A percentile compares a stretch with the other conserved stretches of the same genome.
Conservation (phyloP, 2,797 vertebrate species). For the Discoglossus pictus region DNA sequence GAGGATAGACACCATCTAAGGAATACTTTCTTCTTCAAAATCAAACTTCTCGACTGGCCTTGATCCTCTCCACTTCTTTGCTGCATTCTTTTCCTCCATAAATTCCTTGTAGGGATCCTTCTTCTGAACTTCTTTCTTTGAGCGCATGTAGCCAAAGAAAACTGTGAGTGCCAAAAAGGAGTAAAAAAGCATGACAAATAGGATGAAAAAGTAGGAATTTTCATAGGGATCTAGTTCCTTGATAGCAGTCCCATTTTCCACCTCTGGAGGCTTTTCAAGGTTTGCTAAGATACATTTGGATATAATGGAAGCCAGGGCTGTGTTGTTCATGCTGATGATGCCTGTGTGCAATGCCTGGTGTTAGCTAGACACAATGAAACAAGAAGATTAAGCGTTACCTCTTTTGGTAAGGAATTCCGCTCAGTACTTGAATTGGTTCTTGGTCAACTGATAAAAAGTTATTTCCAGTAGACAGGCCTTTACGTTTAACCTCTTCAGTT, state of each 20-base stretch:
- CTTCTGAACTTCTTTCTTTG: conserved; percentile 74
- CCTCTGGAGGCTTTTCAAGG: conserved; percentile 70
- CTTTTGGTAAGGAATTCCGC: conserved; percentile 65
- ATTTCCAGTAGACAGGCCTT: conserved; percentile 57
- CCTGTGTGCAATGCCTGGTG: conserved; percentile 40
- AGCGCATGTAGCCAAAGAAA: conserved; percentile 80
- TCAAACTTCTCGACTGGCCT: conserved; percentile 72
- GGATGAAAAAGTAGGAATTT: conserved; percentile 85
- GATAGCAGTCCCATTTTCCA: conserved; percentile 61
- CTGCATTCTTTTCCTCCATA: conserved; percentile 63
- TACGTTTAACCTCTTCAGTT: background rate
- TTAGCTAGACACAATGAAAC: conserved; percentile 38
- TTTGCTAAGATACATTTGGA: conserved; percentile 65
- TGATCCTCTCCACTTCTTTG: conserved; percentile 73
- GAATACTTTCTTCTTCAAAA: conserved; percentile 85
- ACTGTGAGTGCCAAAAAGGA: conserved; percentile 82
- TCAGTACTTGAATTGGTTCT: conserved; percentile 51
- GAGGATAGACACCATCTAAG: background rate
- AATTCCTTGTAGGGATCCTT: conserved; percentile 82
- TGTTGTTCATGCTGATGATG: conserved; percentile 60
- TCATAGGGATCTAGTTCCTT: conserved; percentile 77
- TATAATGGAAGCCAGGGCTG: conserved; percentile 62
- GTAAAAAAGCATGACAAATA: conserved; percentile 91
- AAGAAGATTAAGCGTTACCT: conserved; percentile 50
- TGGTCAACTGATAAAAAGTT: conserved; percentile 57